These are phyloP conservation scores for Lepidurus couesii DNA, from an alignment of 1,140 invertebrate species.

Conservation along the genomic window DNA sequence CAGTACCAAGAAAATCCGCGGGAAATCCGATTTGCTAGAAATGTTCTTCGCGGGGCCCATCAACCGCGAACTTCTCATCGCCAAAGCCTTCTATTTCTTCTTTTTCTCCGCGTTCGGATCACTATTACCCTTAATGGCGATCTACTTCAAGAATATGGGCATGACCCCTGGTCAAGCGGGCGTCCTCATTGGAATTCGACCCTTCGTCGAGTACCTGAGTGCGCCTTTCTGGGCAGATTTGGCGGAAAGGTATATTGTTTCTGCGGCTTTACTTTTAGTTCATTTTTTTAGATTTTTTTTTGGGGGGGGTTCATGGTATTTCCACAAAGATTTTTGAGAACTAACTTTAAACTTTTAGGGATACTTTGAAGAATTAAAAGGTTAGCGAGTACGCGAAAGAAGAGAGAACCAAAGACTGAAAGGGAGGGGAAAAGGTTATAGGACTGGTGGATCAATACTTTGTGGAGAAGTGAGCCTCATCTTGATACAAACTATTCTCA, in stretches of 20 bases:
- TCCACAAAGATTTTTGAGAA: too few relatives aligned
- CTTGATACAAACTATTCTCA: not conserved
- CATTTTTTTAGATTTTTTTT: not conserved
- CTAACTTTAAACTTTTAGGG: too few relatives aligned
- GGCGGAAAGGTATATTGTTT: slow-evolving; percentile 66
- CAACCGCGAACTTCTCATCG: slow-evolving; percentile 82
- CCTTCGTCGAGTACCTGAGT: slow-evolving; percentile 95
- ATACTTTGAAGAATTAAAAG: not conserved
- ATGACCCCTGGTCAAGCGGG: slow-evolving; percentile 95
- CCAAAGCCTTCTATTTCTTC: slow-evolving; percentile 98
- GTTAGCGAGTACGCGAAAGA: not conserved
- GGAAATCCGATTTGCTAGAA: slow-evolving; percentile 74
- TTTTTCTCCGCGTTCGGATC: slow-evolving; percentile 99
- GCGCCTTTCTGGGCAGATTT: slow-evolving; percentile 96
- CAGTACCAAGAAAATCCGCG: slow-evolving; percentile 79
- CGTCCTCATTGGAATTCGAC: slow-evolving; percentile 81
- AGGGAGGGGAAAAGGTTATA: not conserved
- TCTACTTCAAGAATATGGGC: slow-evolving; percentile 92
- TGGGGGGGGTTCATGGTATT: not conserved
- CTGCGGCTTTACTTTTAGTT: not conserved
- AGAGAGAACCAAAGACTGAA: not conserved
- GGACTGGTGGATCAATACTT: slow-evolving; percentile 32
- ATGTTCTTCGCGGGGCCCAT: slow-evolving; percentile 68
- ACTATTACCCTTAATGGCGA: slow-evolving; percentile 93
- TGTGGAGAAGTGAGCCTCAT: slow-evolving; percentile 23